Percentiles rank a stretch among this genome's conserved stretches.
phyloP scores from a whole-genome alignment of 1,140 invertebrate genomes.

The Aradophagus sp. region DNA sequence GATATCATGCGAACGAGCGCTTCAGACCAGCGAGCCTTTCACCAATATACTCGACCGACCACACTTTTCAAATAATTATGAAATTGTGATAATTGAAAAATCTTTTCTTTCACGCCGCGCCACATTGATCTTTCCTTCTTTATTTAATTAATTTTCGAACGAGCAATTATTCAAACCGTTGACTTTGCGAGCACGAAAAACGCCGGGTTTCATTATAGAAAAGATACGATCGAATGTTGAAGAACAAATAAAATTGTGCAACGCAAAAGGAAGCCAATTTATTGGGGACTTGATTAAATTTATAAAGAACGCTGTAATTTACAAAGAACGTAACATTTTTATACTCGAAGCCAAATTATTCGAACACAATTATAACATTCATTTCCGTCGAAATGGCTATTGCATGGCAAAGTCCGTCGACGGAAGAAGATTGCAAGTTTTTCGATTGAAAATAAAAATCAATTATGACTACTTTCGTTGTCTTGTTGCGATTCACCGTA shows the following conservation, averaged over 20 bases:
- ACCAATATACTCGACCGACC: constrained; percentile 27
- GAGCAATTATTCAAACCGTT: constrained; percentile 25
- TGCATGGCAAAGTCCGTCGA: too few species aligned
- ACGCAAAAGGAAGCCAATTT: not conserved
- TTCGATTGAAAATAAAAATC: constrained; percentile 22
- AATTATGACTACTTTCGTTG: constrained; percentile 15
- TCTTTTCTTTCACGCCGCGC: constrained; percentile 17
- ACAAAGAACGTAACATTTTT: not conserved
- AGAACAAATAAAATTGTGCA: constrained; percentile 8
- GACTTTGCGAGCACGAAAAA: constrained; percentile 9
- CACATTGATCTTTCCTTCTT: constrained; percentile 22
- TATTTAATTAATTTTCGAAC: constrained; percentile 39
- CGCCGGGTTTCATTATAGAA: constrained; percentile 9
- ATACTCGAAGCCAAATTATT: not conserved
- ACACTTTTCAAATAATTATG: constrained; percentile 49
- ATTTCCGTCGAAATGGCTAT: constrained; percentile 1
- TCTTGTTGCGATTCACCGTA: constrained; percentile 13
- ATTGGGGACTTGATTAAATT: constrained; percentile 5
- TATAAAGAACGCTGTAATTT: too few species aligned
- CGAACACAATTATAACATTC: constrained; percentile 1
- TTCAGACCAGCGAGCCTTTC: constrained; percentile 39
- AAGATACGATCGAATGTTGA: constrained; percentile 2
- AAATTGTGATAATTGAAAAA: constrained; percentile 42
- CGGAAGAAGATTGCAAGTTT: constrained; percentile 15
- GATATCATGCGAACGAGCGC: constrained; percentile 60